phyloP scores from a whole-genome alignment of 2,888 invertebrate species.

The Nesidiocoris tenuis region DNA sequence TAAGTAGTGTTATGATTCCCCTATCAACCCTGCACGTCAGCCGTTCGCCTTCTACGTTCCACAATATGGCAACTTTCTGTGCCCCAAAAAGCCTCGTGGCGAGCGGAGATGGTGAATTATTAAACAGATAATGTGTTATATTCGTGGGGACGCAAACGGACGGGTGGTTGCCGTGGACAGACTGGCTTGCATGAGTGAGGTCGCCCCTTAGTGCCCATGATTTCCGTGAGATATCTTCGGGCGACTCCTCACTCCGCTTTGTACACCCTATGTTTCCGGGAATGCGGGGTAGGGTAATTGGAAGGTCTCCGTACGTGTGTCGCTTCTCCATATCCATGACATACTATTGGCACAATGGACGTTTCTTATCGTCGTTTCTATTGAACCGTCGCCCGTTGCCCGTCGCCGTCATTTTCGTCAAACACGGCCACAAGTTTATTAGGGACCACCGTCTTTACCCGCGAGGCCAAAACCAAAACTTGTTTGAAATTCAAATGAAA shows the following conservation, averaged over 20 bases:
- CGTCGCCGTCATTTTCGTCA: background rate
- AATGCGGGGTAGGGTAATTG: constrained; percentile 12
- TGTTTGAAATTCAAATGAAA: too few species aligned
- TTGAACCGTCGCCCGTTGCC: background rate
- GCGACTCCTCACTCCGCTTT: background rate
- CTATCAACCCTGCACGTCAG: constrained; percentile 6
- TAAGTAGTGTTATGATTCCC: constrained; percentile 15
- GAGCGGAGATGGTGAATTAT: constrained; percentile 33
- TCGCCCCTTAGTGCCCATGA: constrained; percentile 27
- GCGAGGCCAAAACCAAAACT: too few species aligned
- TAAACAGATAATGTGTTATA: constrained; percentile 39
- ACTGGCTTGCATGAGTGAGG: constrained; percentile 23
- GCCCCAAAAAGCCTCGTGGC: background rate
- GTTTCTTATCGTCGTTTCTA: constrained; percentile 10
- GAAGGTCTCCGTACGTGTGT: constrained; percentile 15
- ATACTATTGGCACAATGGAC: constrained; percentile 36
- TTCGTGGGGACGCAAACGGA: constrained; percentile 11
- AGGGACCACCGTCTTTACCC: too few species aligned
- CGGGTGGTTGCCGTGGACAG: background rate
- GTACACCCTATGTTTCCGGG: background rate
- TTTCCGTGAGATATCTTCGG: constrained; percentile 36
- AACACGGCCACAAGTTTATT: background rate
- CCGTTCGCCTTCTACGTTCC: too few species aligned
- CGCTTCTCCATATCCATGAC: constrained; percentile 35
- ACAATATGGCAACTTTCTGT: background rate